A percentile compares a stretch with the other conserved stretches of the same genome.
phyloP scores from a whole-genome alignment of 2,888 invertebrate species.

The Aleiodes alternator region DNA sequence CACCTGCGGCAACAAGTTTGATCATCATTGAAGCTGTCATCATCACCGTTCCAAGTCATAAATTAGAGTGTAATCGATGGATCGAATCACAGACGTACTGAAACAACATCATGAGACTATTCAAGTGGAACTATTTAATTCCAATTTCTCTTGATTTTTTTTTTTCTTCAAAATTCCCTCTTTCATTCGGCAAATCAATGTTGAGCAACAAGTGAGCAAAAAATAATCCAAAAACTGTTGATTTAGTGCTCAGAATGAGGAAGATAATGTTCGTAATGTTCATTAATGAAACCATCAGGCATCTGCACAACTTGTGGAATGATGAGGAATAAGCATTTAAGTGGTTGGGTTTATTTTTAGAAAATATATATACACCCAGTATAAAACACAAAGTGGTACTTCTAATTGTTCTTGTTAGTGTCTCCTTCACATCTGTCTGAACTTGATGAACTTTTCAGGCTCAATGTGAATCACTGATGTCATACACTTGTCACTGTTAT shows the following conservation, averaged over 20 bases:
- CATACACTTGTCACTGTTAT: constrained; percentile 15
- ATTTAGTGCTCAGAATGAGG: constrained; percentile 7
- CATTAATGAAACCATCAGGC: constrained; percentile 28
- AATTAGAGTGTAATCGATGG: neutral
- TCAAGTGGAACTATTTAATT: too few species aligned
- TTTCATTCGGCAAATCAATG: too few species aligned
- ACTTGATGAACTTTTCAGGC: constrained; percentile 69
- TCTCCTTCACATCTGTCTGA: constrained; percentile 73
- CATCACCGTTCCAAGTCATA: neutral
- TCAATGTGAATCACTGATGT: constrained; percentile 35
- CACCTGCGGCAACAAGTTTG: neutral
- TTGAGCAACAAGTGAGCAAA: too few species aligned
- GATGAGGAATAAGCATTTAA: constrained; percentile 58
- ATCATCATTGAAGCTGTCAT: constrained; percentile 17
- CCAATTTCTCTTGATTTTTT: too few species aligned
- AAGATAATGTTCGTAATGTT: neutral
- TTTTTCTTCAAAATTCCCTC: too few species aligned
- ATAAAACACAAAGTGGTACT: constrained; percentile 70
- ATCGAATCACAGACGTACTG: neutral
- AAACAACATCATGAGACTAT: too few species aligned
- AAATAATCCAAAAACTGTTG: neutral
- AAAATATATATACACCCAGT: constrained; percentile 56
- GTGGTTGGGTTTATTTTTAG: constrained; percentile 74
- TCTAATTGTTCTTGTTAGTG: constrained; percentile 74
- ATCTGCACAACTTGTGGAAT: constrained; percentile 55